phyloP scores from a whole-genome alignment of 2,113 vertebrate genomes.

The Catharus minimus region DNA sequence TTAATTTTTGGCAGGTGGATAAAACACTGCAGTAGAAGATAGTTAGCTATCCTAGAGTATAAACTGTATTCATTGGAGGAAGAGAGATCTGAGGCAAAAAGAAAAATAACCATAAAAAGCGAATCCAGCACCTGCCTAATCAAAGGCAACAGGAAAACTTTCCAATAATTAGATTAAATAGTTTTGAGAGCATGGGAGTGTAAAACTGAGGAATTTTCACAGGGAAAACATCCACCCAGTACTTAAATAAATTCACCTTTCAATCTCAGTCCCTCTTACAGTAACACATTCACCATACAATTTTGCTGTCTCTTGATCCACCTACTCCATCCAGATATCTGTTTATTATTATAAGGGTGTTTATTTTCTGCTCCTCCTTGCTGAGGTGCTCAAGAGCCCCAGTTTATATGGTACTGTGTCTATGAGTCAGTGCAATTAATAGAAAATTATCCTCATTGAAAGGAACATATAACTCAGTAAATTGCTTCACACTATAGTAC shows the following conservation, averaged over 20 bases:
- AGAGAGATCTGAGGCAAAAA: fast-evolving
- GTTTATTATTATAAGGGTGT: background rate
- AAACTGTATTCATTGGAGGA: background rate
- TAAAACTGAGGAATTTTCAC: background rate
- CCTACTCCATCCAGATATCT: background rate
- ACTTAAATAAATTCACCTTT: background rate
- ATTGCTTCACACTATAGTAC: slow-evolving; percentile 61
- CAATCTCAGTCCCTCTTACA: background rate
- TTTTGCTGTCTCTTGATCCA: background rate
- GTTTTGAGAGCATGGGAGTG: background rate
- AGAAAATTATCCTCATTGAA: slow-evolving; percentile 42
- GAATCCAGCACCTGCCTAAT: too few relatives aligned
- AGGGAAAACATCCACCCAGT: background rate
- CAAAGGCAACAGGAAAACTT: background rate
- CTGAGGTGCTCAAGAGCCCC: background rate
- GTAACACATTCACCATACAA: background rate
- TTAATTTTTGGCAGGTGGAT: background rate
- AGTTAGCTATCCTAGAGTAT: background rate
- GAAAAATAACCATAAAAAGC: background rate
- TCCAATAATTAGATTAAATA: background rate
- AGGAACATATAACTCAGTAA: slow-evolving; percentile 44
- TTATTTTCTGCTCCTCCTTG: background rate
- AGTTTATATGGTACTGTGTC: background rate
- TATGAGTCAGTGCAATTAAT: background rate
- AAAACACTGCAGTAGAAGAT: background rate